Evolutionary conservation across 2,888 invertebrate genomes (phyloP).

Genomic region (Lutraria lutraria): DNA sequence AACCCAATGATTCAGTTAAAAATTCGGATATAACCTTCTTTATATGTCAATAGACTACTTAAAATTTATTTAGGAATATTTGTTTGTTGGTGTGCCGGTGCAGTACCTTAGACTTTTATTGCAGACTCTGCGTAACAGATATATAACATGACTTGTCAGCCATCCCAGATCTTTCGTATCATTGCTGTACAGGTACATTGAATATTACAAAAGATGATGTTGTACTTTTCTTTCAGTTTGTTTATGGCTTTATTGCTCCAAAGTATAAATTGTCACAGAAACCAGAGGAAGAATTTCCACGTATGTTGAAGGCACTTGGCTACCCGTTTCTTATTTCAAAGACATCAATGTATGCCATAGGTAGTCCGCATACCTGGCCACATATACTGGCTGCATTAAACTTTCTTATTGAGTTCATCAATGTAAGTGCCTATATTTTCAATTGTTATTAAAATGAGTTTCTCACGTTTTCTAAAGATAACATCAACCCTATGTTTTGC

Average conservation of each 20-base stretch:
- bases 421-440: conserved; percentile 68
- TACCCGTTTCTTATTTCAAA: conserved; percentile 84
- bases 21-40: no score
- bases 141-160: no score
- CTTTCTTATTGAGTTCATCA: conserved; percentile 80
- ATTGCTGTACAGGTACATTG: neutral
- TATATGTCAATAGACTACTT: no score
- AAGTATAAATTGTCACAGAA: conserved; percentile 81
- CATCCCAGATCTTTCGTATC: no score
- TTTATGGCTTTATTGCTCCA: conserved; percentile 76
- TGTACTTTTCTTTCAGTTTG: conserved; percentile 77
- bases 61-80: no score
- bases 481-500: no score
- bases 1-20: no score
- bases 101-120: no score
- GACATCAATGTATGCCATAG: conserved; percentile 83
- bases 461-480: no score
- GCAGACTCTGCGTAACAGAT: no score
- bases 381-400: conserved; percentile 81
- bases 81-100: no score
- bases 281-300: conserved; percentile 84
- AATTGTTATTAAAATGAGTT: neutral
- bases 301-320: conserved; percentile 79
- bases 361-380: conserved; percentile 85
- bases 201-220: neutral